Base-by-base conservation (phyloP, 2,888 invertebrate genomes). In the Nycteola revayana region DNA sequence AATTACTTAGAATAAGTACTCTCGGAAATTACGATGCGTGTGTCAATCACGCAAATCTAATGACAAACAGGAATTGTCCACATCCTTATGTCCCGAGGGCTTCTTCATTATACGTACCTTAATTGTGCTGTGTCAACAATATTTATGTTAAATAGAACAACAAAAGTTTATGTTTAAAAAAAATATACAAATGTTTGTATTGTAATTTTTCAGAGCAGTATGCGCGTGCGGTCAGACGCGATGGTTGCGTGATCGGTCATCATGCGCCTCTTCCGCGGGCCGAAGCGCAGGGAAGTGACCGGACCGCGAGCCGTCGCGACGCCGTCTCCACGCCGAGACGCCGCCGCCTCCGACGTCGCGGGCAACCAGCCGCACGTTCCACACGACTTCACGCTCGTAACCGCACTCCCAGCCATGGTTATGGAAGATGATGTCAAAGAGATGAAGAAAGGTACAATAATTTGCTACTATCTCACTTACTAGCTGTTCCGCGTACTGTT, bases 401-500 rank as follows among this genome's bases (percentile, higher is more conserved):
- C 93, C 56, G 94, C 94, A 50, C 90, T 94, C 54, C 94, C 94
- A 42, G 94, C 94, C 58, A 92, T 94, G 76, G 92, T 94, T 73
- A 92, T 94, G 75, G 94, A 94, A 71, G 93, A 94, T 68, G 92
- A 92, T 59, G 87, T 83, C 32, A 84, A 79, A 63, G 90, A 91
- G 70, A 91, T 91, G 83, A 91, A 91, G 46, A 90, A 89, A 82
- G 90, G 91, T 90, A 62, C 25, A 14, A 14, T 14, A 14, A 14
- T n/a, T n/a, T n/a, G n/a, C n/a, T n/a, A n/a, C n/a, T n/a, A n/a
- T n/a, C n/a, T n/a, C n/a, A n/a, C n/a, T n/a, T n/a, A n/a, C n/a
- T n/a, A n/a, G n/a, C n/a, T n/a, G n/a, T n/a, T n/a, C n/a, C n/a
- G n/a, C n/a, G n/a, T n/a, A n/a, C n/a, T n/a, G n/a, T n/a, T n/a